Evolutionary conservation across 2,888 invertebrate genomes (phyloP).

Genomic region (Drosophila aldrichi): DNA sequence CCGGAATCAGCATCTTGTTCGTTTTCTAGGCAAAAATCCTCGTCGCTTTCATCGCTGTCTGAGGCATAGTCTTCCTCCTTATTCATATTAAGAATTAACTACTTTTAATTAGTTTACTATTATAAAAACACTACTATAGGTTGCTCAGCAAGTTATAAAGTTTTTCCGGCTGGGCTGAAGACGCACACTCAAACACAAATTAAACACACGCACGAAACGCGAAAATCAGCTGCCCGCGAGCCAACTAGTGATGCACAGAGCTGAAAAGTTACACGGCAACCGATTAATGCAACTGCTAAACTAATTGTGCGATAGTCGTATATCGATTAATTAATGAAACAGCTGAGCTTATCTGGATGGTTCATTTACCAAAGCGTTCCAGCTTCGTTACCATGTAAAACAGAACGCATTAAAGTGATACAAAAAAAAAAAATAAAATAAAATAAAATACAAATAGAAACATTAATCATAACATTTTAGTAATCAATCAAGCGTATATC

Average conservation of each 20-base stretch:
- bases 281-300: constrained; percentile 21
- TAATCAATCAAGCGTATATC: constrained; percentile 4
- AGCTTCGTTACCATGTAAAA: constrained; percentile 28
- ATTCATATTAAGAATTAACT: constrained; percentile 67
- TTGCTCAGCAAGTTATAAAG: background rate
- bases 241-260: background rate
- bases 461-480: constrained; percentile 30
- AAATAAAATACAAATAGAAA: background rate
- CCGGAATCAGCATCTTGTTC: constrained; percentile 84
- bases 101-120: background rate
- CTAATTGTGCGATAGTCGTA: background rate
- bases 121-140: background rate
- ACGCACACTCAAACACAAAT: constrained; percentile 11
- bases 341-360: constrained; percentile 37
- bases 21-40: constrained; percentile 90
- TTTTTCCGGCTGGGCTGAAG: constrained; percentile 27
- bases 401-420: constrained; percentile 30
- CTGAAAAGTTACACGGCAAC: background rate
- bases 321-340: constrained; percentile 29
- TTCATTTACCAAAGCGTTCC: constrained; percentile 47
- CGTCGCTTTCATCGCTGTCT: constrained; percentile 91
- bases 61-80: constrained; percentile 86
- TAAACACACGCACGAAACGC: constrained; percentile 6
- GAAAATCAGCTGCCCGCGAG: constrained; percentile 32
- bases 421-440: constrained; percentile 9